Base-by-base conservation (phyloP, 1,140 invertebrate species). In the Drosophila albomicans region DNA sequence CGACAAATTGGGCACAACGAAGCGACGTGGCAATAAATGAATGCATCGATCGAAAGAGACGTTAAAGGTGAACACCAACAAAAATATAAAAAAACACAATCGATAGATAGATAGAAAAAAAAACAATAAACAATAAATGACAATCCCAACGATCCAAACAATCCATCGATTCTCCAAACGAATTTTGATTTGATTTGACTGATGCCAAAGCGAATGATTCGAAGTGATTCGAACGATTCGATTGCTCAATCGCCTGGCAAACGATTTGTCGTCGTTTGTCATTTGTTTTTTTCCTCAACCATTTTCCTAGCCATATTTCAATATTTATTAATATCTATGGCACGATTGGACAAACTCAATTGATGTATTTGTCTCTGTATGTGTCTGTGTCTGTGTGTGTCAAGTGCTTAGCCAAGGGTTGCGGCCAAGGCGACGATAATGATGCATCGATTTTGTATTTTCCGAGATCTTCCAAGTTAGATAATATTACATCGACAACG, bases 301-400 rank as follows among this genome's bases (percentile, higher is more conserved):
- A 3, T 54, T 54, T 54, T 51, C 38, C 57, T 63, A 35, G 46
- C 38, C 46, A 59, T 72, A 70, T 72, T 62, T 57, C 66, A 79
- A 78, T 75, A 86, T 71, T 86, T 81, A 81, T 81, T 78, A 85
- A 66, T 76, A 71, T 69, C 64, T 58, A 72, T 80, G 35, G 68
- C 59, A 71, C 59, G 67, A 65, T 64, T 75, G 52, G 57, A 70
- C 71, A 78, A 43, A 15, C 45, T 51, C 48, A 63, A 78, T 78
- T 76, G 41, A 30, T 11, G 41, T 35, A 1, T 45, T 0, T 30
- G 13, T 59, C 15, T 68, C 11, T 25, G 48, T 46, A 6, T 30
- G 30, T 38, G 57, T 57, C 10, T 57, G 25, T 48, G 64, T 38
- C 15, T 51, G 65, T 68, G 62, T 85, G 59, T 76, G 64, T 78